phyloP scores from a whole-genome alignment of 2,113 vertebrate genomes.

The Anthoscopus minutus region DNA sequence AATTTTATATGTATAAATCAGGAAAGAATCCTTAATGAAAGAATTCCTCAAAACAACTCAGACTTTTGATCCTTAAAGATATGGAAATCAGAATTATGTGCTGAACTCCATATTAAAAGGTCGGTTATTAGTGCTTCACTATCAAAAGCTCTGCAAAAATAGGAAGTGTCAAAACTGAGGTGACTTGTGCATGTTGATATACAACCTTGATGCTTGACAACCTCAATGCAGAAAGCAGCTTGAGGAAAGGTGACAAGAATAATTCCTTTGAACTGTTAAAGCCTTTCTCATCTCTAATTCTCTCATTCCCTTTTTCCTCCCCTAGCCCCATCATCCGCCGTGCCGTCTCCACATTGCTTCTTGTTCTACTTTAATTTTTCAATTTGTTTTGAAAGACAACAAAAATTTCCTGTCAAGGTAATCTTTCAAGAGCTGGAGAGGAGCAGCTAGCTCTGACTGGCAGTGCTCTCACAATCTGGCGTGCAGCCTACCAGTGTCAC shows the following conservation, averaged over 20 bases:
- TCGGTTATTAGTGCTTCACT: background rate
- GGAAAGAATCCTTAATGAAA: background rate
- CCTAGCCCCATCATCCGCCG: fast-evolving
- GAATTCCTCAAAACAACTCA: background rate
- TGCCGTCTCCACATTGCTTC: background rate
- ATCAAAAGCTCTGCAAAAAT: background rate
- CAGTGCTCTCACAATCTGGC: fast-evolving
- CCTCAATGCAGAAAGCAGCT: background rate
- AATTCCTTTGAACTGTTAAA: background rate
- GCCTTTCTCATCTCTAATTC: background rate
- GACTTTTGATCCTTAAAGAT: background rate
- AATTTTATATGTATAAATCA: background rate
- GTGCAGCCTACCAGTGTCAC: background rate
- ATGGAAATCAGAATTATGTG: background rate
- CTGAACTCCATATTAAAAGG: background rate
- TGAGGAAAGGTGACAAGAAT: background rate
- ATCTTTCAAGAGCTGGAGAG: background rate
- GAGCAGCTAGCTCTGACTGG: background rate
- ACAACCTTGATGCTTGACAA: background rate
- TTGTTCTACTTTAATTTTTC: conserved; percentile 5
- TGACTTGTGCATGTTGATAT: background rate
- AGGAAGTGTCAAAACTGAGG: background rate
- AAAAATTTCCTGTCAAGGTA: background rate
- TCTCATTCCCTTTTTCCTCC: background rate
- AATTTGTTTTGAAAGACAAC: background rate